Base-by-base conservation (phyloP, 2,113 vertebrate genomes). In the Ctenomys sociabilis region DNA sequence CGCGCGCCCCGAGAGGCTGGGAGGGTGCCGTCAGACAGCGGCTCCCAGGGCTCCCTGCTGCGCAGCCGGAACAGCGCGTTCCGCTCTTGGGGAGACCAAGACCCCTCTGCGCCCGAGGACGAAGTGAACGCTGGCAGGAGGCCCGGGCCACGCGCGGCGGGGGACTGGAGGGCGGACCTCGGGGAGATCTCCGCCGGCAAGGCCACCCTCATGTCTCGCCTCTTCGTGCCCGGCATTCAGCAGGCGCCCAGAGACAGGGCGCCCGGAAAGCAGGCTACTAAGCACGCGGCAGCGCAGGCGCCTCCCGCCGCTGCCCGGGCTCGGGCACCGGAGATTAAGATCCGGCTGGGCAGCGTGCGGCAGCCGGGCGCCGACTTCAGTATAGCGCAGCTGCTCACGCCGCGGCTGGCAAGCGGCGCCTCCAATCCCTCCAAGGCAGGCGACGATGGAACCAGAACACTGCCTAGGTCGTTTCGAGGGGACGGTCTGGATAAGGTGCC, bases 41-140 rank as follows among this genome's bases (percentile, higher is more conserved):
- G 73, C 43, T 77, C 73, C 43, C 73, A 98, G 98, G 98, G 99
- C 97, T 99, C 98, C 88, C 98, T 99, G 97, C 99, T 99, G 43
- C 99, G 99, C 4, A 99, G 99, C 98, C 99, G 99, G 98, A 99
- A 99, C 98, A 99, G 99, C 90, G 99, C 99, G 0, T 99, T 99
- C 98, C 99, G 99, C 96, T 99, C 99, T 21, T 99, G 99, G 99
- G 99, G 98, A 97, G 99, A 99, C 97, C 98, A 98, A n/a, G 99
- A 99, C 98, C 98, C 98, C 26, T 99, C 99, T 95, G 99, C 98
- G 95, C 98, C 98, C 2, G 73, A 77, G 97, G 99, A 99, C 82
- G 98, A 98, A 64, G 96, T 95, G 84, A 97, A 94, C 22, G 97
- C 98, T 1, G n/a, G 97, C 1, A 97, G 98, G 45, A 98, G 97